These are phyloP conservation scores for Hippasteria phrygiana DNA, from an alignment of 53 echinoderm and acorn worm genomes.

Conservation along the genomic window DNA sequence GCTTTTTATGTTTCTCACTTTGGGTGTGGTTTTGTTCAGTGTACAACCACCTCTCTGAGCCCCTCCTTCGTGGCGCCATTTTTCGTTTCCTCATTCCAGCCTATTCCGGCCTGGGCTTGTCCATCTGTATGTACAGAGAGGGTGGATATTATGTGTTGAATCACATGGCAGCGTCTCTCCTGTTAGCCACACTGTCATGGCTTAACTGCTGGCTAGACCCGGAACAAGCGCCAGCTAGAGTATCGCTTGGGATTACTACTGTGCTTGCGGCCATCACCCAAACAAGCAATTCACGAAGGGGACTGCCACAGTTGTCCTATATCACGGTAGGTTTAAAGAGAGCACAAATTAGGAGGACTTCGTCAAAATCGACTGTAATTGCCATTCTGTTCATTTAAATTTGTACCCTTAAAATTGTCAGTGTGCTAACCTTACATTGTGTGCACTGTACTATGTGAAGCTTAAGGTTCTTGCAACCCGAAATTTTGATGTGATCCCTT, in stretches of 20 bases:
- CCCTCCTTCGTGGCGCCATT: too few relatives aligned
- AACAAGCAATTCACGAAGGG: not conserved
- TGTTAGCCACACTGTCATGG: constrained; percentile 35
- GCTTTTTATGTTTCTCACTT: not conserved
- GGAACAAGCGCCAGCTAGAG: constrained; percentile 42
- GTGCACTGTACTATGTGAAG: too few relatives aligned
- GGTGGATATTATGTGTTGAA: constrained; percentile 1
- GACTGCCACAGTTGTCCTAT: constrained; percentile 43
- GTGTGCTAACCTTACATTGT: too few relatives aligned
- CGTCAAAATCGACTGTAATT: too few relatives aligned
- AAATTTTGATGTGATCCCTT: too few relatives aligned
- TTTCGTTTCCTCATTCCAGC: not conserved
- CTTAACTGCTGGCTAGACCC: constrained; percentile 44
- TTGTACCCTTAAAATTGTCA: too few relatives aligned
- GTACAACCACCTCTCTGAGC: too few relatives aligned
- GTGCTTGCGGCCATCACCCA: constrained; percentile 51
- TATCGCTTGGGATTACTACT: constrained; percentile 53
- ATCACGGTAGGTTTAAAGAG: constrained; percentile 31
- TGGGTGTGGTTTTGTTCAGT: too few relatives aligned
- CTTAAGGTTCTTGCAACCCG: too few relatives aligned
- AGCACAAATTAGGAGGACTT: not conserved
- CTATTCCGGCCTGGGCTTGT: not conserved
- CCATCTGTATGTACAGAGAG: not conserved
- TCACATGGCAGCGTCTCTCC: not conserved
- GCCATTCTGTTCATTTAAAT: too few relatives aligned